A percentile compares a stretch with the other conserved stretches of the same genome.
Conservation (phyloP, 2,888 invertebrate genomes). For the Herminia tarsipennalis region DNA sequence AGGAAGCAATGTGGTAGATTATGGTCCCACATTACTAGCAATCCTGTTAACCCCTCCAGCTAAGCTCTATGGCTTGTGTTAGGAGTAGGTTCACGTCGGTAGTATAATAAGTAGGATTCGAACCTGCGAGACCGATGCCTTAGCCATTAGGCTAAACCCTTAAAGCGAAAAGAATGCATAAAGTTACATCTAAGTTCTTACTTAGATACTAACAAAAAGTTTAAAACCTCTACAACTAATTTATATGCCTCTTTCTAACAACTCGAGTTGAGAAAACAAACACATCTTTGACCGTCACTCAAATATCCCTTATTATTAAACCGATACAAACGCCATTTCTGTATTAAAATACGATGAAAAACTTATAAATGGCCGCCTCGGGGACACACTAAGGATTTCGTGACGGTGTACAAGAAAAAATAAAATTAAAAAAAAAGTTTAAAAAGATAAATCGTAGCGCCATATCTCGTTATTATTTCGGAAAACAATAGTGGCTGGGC, state of each 20-base stretch:
- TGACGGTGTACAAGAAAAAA: slow-evolving; percentile 60
- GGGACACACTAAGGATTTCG: slow-evolving; percentile 53
- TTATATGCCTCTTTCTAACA: slow-evolving; percentile 1
- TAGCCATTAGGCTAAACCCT: too few species aligned
- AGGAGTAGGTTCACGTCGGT: too few species aligned
- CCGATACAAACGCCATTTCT: slow-evolving; percentile 74
- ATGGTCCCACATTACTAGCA: too few species aligned
- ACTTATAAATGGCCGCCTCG: slow-evolving; percentile 42
- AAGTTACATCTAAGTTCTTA: too few species aligned
- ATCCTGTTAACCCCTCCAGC: too few species aligned
- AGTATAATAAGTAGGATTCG: too few species aligned
- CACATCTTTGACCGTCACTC: slow-evolving; percentile 60
- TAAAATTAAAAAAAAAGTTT: slow-evolving; percentile 54
- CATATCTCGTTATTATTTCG: slow-evolving; percentile 83
- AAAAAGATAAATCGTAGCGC: slow-evolving; percentile 67
- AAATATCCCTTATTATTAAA: slow-evolving; percentile 63
- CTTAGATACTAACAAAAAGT: not conserved
- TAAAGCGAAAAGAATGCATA: too few species aligned
- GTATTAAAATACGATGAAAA: slow-evolving; percentile 65
- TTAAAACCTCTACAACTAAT: not conserved
- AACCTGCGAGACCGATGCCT: too few species aligned
- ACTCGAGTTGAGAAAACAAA: slow-evolving; percentile 58
- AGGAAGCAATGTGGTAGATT: too few species aligned
- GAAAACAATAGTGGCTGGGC: slow-evolving; percentile 80
- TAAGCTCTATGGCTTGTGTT: too few species aligned